Base-by-base conservation (phyloP, 2,113 vertebrate species). In the Sphaerodactylus townsendi region DNA sequence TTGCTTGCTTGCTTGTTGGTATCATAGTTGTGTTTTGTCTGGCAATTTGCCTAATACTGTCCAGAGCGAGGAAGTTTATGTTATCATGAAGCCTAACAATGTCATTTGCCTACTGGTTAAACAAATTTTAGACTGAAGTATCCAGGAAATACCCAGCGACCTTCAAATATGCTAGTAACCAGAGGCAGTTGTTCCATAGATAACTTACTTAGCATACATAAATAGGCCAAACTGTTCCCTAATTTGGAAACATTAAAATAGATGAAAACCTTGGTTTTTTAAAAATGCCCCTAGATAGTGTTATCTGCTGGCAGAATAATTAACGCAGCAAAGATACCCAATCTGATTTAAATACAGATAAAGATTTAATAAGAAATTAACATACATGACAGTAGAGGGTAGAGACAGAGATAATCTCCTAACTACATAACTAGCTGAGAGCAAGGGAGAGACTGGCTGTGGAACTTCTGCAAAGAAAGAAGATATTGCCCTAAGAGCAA, bases 151-250 rank as follows among this genome's bases (percentile, higher is more conserved):
- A 19, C 82, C 64, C 85, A 85, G 77, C 91, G 81, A 86, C 82
- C 81, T 88, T 50, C 69, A 44, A 73, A 82, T 62, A 73, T 73
- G 78, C 64, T 28, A 71, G 28, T 92, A 89, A 91, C 87, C 90
- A 88, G 90, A 85, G 91, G 73, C 88, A 88, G 17, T 62, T 2
- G 0, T 86, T 91, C 84, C 73, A 69, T 85, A 93, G 92, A 91
- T 91, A 93, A 87, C 59, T 82, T 87, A 73, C 84, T 74, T 83
- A 70, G 35, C 59, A 76, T 75, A 39, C 73, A 75, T 66, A 79
- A 79, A 33, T 65, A 65, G 77, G 77, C 39, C 77, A 84, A 89
- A 70, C 80, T 83, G 50, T 91, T 88, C 84, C 85, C 69, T 41
- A 73, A 86, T 73, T 87, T 87, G 84, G 71, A 68, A 35, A 69